phyloP scores from a whole-genome alignment of 1,140 invertebrate species.

The Eumeta japonica region DNA sequence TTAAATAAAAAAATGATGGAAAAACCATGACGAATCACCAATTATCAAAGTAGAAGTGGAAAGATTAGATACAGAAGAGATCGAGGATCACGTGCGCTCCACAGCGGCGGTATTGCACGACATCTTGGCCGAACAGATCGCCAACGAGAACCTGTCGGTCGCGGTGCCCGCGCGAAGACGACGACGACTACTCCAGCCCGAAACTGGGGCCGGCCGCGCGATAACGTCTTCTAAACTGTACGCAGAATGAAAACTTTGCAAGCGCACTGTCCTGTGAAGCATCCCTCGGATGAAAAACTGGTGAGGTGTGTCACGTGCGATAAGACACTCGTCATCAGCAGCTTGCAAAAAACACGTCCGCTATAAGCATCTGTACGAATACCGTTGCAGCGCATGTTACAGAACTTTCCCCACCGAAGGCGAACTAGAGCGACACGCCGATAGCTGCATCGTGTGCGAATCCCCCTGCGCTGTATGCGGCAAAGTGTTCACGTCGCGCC shows the following conservation, averaged over 20 bases:
- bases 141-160: constrained; percentile 7
- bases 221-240: no score
- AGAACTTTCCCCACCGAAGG: constrained; percentile 22
- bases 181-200: constrained; percentile 27
- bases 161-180: constrained; percentile 7
- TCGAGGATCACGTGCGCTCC: constrained; percentile 27
- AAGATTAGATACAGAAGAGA: constrained; percentile 25
- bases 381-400: constrained; percentile 33
- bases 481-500: constrained; percentile 25
- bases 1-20: no score
- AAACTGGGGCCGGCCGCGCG: constrained; percentile 26
- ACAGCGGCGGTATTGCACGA: constrained; percentile 29
- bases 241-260: constrained; percentile 25
- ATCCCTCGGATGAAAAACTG: constrained; percentile 16
- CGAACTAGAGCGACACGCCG: constrained; percentile 16
- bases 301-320: constrained; percentile 23
- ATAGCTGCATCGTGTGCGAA: constrained; percentile 18
- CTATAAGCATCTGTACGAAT: constrained; percentile 31
- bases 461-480: constrained; percentile 23
- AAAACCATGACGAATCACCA: no score
- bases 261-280: constrained; percentile 24
- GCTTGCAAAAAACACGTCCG: constrained; percentile 32
- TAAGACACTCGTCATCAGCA: constrained; percentile 30
- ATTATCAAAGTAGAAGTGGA: constrained; percentile 27
- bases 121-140: constrained; percentile 21